phyloP scores from a whole-genome alignment of 2,888 invertebrate genomes.

The Cantharis rufa region DNA sequence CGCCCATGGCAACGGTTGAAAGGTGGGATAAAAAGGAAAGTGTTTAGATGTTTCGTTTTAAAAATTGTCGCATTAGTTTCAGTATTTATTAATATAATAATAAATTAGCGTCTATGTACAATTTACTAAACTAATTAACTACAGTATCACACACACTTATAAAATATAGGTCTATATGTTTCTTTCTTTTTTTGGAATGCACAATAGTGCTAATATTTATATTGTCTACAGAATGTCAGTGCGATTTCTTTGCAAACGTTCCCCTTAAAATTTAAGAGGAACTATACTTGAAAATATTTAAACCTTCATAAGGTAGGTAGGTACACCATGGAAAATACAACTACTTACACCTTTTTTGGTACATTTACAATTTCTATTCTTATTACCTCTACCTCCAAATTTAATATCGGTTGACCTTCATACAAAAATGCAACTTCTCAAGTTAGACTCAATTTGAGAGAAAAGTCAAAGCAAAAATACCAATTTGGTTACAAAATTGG shows the following conservation, averaged over 20 bases:
- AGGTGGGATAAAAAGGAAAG: too few species aligned
- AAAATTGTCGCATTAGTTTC: not conserved
- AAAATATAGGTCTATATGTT: constrained; percentile 51
- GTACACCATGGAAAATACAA: not conserved
- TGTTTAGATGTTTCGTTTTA: not conserved
- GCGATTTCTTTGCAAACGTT: constrained; percentile 36
- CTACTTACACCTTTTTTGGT: not conserved
- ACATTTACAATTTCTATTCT: not conserved
- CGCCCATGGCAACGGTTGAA: too few species aligned
- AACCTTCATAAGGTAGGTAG: not conserved
- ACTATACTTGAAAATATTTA: not conserved
- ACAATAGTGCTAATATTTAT: constrained; percentile 49
- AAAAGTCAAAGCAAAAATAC: not conserved
- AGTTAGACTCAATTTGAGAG: not conserved
- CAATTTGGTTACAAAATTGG: not conserved
- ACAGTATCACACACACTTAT: constrained; percentile 54
- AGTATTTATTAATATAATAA: not conserved
- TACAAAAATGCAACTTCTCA: not conserved
- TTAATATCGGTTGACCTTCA: not conserved
- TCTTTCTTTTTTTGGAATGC: constrained; percentile 49
- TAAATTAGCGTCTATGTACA: constrained; percentile 42
- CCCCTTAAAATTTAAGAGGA: not conserved
- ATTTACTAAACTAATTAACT: constrained; percentile 41
- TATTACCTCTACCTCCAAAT: not conserved
- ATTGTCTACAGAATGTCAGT: constrained; percentile 52